A percentile compares a stretch with the other conserved stretches of the same genome.
Evolutionary conservation across 1,140 invertebrate genomes (phyloP).

Genomic region (Dendrolimus punctatus): DNA sequence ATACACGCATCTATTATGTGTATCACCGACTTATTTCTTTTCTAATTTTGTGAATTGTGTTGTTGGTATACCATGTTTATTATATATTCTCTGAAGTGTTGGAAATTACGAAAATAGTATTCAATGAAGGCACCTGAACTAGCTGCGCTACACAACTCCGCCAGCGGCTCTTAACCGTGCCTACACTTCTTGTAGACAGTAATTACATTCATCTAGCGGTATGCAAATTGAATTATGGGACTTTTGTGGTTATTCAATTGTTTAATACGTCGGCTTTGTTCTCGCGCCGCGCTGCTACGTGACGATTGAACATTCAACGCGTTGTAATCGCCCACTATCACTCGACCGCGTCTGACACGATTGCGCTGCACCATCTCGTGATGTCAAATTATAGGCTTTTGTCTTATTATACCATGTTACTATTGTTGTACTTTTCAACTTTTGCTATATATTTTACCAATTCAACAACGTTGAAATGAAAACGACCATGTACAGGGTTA

Average conservation of each 20-base stretch:
- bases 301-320: constrained; percentile 60
- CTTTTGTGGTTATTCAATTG: constrained; percentile 62
- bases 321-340: constrained; percentile 48
- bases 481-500: no score
- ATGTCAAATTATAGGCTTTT: constrained; percentile 61
- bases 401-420: constrained; percentile 62
- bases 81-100: constrained; percentile 65
- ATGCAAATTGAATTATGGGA: constrained; percentile 71
- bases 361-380: constrained; percentile 45
- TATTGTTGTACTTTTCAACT: constrained; percentile 34
- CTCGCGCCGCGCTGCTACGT: constrained; percentile 58
- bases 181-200: constrained; percentile 32
- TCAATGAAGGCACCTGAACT: constrained; percentile 23
- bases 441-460: not conserved
- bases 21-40: no score
- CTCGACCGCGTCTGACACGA: constrained; percentile 18
- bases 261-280: constrained; percentile 59
- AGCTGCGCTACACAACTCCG: constrained; percentile 12
- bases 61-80: constrained; percentile 15
- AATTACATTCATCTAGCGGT: constrained; percentile 55
- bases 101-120: constrained; percentile 64
- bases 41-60: no score
- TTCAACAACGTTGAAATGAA: no score
- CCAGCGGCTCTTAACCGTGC: constrained; percentile 43
- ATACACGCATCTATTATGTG: no score